A percentile compares a stretch with the other conserved stretches of the same genome.
Evolutionary conservation across 2,888 invertebrate species (phyloP).

Genomic region (Chalcis sispes): DNA sequence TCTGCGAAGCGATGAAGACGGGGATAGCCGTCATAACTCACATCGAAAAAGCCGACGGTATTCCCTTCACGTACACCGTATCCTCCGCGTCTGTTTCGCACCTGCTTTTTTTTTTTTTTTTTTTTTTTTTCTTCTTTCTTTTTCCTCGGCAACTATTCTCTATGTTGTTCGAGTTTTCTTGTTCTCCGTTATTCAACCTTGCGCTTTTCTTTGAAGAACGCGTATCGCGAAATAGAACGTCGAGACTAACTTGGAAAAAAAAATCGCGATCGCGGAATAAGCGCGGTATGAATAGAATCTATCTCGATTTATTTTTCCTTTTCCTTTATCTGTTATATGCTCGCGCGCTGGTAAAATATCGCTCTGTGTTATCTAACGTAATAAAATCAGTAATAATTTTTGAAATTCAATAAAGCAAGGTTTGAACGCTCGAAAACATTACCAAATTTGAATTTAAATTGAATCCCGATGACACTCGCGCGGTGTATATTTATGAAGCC

Average conservation of each 20-base stretch:
- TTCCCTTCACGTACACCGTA: slow-evolving; percentile 30
- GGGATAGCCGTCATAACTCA: slow-evolving; percentile 34
- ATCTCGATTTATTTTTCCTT: slow-evolving; percentile 34
- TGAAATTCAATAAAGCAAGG: slow-evolving; percentile 51
- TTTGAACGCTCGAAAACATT: slow-evolving; percentile 39
- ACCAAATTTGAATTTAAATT: slow-evolving; percentile 45
- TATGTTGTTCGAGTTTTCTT: neutral
- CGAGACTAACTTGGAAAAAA: too few species aligned
- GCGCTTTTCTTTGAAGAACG: neutral
- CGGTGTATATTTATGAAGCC: too few species aligned
- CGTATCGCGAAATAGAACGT: neutral
- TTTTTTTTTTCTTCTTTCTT: neutral
- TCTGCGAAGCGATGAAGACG: neutral
- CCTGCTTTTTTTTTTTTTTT: neutral
- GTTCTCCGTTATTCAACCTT: neutral
- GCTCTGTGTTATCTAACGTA: slow-evolving; percentile 7
- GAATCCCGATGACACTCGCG: slow-evolving; percentile 5
- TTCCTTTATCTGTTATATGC: neutral
- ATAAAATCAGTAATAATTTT: slow-evolving; percentile 51
- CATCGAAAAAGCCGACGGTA: slow-evolving; percentile 4
- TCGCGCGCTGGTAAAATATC: slow-evolving; percentile 34
- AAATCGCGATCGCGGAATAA: slow-evolving; percentile 18
- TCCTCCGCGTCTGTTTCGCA: neutral
- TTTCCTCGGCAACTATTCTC: neutral
- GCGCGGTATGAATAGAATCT: slow-evolving; percentile 40